Evolutionary conservation across 2,888 invertebrate genomes (phyloP), one percentile per base, ranked within the genome.

Genomic region (Tolmerus cingulatus): DNA sequence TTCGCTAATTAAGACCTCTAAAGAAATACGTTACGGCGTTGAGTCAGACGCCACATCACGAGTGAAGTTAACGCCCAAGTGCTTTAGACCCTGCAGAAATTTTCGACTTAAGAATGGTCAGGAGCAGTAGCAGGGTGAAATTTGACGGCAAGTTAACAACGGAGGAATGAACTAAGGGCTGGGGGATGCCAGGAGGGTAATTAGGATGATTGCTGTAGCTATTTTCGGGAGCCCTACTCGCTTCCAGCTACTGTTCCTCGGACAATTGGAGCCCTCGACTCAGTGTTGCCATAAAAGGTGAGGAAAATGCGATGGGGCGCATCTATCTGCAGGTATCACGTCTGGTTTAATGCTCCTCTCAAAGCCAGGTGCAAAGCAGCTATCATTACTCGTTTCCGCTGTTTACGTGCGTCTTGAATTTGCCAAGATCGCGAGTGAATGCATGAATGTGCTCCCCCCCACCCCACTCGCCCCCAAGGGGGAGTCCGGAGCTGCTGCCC

Each of bases 311-410:
- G 8, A 77, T 37, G 77, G 34, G 27, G 66, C 30, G 30, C 30
- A 81, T 51, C 55, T 40, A 55, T 81, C 55, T 55, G 12, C 40
- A 40, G 12, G 19, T 40, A 78, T 78, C 78, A 40, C 43, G 78
- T 78, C 43, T 78, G 14, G 78, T 78, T 78, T 78, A 78, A 78
- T 78, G 40, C 81, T 55, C 55, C 37, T 81, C 55, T 55, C 51
- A 66, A 66, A 40, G 66, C 74, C 57, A 84, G 84, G 84, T 84
- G 84, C 84, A 84, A 81, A 37, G 74, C 66, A 74, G 66, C 84
- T 84, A 84, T 84, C 74, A 84, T 84, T 84, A 84, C 66, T 66
- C 84, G 66, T 84, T 84, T 84, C 84, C 84, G 84, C 84, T 57
- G 40, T 84, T 84, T 84, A 74, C 51, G 84, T 37, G 40, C 27